Evolutionary conservation across 2,888 invertebrate species (phyloP).

Genomic region (Brachyptera risi): DNA sequence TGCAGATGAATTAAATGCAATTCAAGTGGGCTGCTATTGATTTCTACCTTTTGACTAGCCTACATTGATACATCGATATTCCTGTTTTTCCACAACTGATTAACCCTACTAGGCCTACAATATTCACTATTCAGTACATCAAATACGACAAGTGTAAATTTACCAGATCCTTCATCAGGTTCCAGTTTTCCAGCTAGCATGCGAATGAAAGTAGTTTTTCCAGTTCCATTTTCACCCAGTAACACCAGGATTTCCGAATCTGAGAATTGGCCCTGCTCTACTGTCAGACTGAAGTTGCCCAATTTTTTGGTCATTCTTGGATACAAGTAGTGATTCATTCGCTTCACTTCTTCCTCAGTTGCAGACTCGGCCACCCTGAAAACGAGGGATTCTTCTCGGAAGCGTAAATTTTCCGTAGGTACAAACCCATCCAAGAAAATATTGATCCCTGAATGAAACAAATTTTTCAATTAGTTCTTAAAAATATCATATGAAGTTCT

Average conservation of each 20-base stretch:
- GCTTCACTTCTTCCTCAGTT: constrained; percentile 93
- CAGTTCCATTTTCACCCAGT: constrained; percentile 95
- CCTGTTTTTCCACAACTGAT: too few relatives aligned
- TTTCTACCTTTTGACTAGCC: too few relatives aligned
- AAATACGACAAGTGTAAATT: background rate
- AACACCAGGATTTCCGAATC: constrained; percentile 99
- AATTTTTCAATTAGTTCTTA: background rate
- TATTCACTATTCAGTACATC: background rate
- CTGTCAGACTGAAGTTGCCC: constrained; percentile 71
- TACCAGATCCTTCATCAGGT: constrained; percentile 75
- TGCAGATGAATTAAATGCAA: too few relatives aligned
- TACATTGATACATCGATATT: background rate
- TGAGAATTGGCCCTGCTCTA: constrained; percentile 91
- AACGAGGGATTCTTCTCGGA: constrained; percentile 92
- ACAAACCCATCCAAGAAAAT: constrained; percentile 99
- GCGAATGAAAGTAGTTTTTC: constrained; percentile 98
- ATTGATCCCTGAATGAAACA: constrained; percentile 73
- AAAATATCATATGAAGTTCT: background rate
- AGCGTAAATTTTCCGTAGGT: constrained; percentile 97
- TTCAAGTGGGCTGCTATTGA: too few relatives aligned
- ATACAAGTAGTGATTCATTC: constrained; percentile 95
- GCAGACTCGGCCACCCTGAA: constrained; percentile 99
- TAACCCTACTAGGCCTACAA: too few relatives aligned
- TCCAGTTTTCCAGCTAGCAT: constrained; percentile 95
- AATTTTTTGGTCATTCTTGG: constrained; percentile 86